Evolutionary conservation across 2,888 invertebrate genomes (phyloP), one percentile per base, ranked within the genome.

Genomic region (Drosophila kuntzei): DNA sequence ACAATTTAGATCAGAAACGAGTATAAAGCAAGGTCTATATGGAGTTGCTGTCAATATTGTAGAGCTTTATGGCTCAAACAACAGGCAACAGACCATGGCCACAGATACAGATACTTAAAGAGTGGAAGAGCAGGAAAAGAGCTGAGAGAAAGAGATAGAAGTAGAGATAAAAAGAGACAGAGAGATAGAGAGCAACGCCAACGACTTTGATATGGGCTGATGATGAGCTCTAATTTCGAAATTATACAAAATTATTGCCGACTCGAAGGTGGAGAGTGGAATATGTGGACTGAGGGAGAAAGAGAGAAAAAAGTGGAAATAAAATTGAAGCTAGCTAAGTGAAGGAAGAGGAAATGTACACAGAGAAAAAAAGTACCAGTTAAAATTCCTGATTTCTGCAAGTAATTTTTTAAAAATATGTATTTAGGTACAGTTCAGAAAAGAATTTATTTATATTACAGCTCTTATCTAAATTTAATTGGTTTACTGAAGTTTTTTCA

Each of bases 171-270:
- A 43, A 6, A 14, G 12, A 54, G 44, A 25, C 5, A 27, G 5
- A 11, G 16, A 47, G 8, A 18, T 3, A 29, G 5, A 27, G 20
- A 20, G 14, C 27, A 22, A 4, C 66, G 77, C 74, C 74, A 71
- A 70, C 64, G 39, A 76, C 77, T 82, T 78, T 75, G 76, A 79
- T 79, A 71, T 72, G 79, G 70, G 50, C 70, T 71, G 71, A 70
- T 86, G 86, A 86, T 86, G 86, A 86, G 86, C 79, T 87, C 87
- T 79, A 86, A 86, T 87, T 87, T 86, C 64, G 73, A 85, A 87
- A 86, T 86, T 87, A 87, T 87, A 83, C 83, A 71, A 87, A 82
- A 83, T 86, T 87, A 75, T 83, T 74, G 74, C 73, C 49, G 44
- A 32, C 44, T 41, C 16, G 16, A 32, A 54, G 34, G 32, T 39